Conservation (phyloP, 2,888 invertebrate genomes). For the Amblyteles armatorius region DNA sequence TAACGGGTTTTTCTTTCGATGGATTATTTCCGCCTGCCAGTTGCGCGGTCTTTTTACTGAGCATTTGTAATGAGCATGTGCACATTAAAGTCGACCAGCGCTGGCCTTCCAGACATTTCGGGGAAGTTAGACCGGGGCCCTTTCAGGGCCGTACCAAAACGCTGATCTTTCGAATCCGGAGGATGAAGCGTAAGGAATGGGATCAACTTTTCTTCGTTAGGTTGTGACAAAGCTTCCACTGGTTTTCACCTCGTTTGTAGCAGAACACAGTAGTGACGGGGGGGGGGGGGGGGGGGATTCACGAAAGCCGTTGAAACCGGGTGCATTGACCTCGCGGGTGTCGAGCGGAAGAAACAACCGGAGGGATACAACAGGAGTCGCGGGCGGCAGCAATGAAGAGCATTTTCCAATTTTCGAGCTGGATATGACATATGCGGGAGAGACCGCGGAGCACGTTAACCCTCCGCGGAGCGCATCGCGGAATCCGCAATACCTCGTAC, state of each 20-base stretch:
- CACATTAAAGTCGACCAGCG: no score
- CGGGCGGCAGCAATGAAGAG: constrained; percentile 71
- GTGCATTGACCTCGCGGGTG: constrained; percentile 68
- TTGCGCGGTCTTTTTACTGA: no score
- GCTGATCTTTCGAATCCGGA: not conserved
- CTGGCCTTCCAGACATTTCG: no score
- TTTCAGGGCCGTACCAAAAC: no score
- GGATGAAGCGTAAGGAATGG: not conserved
- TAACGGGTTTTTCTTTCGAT: no score
- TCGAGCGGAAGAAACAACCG: constrained; percentile 53
- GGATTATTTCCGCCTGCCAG: no score
- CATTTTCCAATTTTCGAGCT: constrained; percentile 81
- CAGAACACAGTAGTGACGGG: not conserved
- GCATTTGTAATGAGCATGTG: no score
- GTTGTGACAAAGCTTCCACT: not conserved
- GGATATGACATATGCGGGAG: constrained; percentile 74
- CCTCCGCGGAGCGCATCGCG: constrained; percentile 65
- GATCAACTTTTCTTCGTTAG: not conserved
- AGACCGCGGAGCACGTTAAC: constrained; percentile 71
- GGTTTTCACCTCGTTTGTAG: not conserved
- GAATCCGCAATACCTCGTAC: constrained; percentile 68
- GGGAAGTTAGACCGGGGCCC: no score
- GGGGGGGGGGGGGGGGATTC: not conserved
- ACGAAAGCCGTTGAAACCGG: not conserved
- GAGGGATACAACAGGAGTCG: constrained; percentile 55